These are phyloP conservation scores for Halotydeus destructor DNA, from an alignment of 1,140 invertebrate genomes.

Conservation along the genomic window DNA sequence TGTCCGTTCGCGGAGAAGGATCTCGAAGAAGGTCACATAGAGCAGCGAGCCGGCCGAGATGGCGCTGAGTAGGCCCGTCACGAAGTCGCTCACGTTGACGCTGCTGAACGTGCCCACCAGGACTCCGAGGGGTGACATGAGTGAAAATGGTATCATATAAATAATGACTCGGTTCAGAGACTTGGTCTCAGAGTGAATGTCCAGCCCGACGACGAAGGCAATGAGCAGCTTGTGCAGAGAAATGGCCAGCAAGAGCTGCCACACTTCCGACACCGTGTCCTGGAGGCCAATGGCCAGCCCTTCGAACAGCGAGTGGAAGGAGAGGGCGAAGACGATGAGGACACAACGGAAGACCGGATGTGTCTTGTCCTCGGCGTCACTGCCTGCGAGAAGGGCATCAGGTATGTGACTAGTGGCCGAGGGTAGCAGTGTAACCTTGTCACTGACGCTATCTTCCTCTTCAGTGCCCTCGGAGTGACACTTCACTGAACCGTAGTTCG, in stretches of 20 bases:
- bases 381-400: too few relatives aligned
- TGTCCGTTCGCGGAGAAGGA: conserved; percentile 35
- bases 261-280: conserved; percentile 37
- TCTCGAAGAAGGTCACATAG: conserved; percentile 78
- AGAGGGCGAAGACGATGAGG: conserved; percentile 36
- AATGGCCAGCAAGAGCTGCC: conserved; percentile 57
- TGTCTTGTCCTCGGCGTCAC: too few relatives aligned
- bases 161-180: background rate
- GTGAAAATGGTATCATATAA: background rate
- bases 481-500: background rate
- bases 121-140: conserved; percentile 1
- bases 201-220: background rate
- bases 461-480: too few relatives aligned
- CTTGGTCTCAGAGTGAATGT: background rate
- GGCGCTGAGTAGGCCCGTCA: conserved; percentile 15
- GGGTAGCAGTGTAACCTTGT: background rate
- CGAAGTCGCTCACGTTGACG: background rate
- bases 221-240: conserved; percentile 38
- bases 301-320: conserved; percentile 76
- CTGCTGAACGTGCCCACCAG: conserved; percentile 7
- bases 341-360: conserved; percentile 11
- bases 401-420: too few relatives aligned
- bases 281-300: conserved; percentile 59
- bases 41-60: conserved; percentile 73
- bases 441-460: too few relatives aligned